These are phyloP conservation scores for Cheumatopsyche charites DNA, from an alignment of 1,140 invertebrate genomes.

Conservation along the genomic window DNA sequence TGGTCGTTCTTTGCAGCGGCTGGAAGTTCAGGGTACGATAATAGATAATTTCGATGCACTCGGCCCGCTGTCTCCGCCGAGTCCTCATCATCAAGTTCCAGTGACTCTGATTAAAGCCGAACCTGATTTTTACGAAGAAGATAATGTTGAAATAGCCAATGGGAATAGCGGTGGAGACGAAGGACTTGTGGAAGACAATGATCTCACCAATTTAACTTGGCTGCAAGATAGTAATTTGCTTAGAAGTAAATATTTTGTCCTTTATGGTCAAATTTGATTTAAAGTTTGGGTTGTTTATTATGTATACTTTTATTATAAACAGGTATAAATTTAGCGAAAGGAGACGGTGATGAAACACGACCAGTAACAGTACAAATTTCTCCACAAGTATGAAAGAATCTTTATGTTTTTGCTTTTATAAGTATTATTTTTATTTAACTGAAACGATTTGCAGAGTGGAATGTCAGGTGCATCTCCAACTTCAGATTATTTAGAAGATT, in stretches of 20 bases:
- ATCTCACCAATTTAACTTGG: conserved; percentile 89
- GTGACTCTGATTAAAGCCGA: neutral
- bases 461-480: conserved; percentile 51
- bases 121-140: conserved; percentile 18
- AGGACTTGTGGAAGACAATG: conserved; percentile 81
- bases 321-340: conserved; percentile 63
- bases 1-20: conserved; percentile 57
- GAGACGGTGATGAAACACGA: conserved; percentile 55
- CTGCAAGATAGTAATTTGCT: conserved; percentile 89
- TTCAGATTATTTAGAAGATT: conserved; percentile 57
- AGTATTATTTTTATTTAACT: conserved; percentile 12
- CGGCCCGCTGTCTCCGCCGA: conserved; percentile 50
- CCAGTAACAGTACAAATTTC: conserved; percentile 46
- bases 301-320: conserved; percentile 49
- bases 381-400: conserved; percentile 41
- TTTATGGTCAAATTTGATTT: conserved; percentile 4
- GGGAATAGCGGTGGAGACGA: conserved; percentile 22
- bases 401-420: too few relatives aligned
- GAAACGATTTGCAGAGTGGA: conserved; percentile 29
- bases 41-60: conserved; percentile 62
- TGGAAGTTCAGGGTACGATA: conserved; percentile 60
- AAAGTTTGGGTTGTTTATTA: neutral
- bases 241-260: conserved; percentile 65
- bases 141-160: conserved; percentile 6
- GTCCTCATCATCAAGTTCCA: neutral